Conservation (phyloP, 2,113 vertebrate species). For the Oplegnathus fasciatus region DNA sequence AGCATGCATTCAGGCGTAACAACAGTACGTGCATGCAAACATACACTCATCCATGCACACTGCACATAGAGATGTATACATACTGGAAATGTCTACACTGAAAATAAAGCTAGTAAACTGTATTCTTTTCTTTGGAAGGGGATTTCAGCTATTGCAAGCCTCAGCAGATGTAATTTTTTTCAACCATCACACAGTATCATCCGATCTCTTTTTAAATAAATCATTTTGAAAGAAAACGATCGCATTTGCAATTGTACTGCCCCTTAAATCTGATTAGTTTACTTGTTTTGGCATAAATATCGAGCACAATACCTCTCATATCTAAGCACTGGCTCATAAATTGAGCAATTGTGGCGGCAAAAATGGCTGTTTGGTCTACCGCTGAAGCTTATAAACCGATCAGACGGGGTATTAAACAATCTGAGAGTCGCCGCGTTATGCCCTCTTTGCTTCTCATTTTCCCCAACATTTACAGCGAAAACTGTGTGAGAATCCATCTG, state of each 20-base stretch:
- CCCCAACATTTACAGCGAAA: slow-evolving; percentile 71
- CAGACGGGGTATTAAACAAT: slow-evolving; percentile 68
- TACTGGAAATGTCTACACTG: slow-evolving; percentile 10
- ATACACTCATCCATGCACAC: slow-evolving; percentile 3
- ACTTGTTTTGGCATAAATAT: slow-evolving; percentile 77
- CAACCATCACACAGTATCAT: slow-evolving; percentile 67
- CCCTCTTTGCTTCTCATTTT: slow-evolving; percentile 76
- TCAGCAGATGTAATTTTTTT: slow-evolving; percentile 29
- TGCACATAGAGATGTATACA: not conserved
- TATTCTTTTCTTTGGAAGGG: slow-evolving; percentile 52
- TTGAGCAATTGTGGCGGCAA: slow-evolving; percentile 69
- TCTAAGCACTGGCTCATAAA: slow-evolving; percentile 70
- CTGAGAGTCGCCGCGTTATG: slow-evolving; percentile 59
- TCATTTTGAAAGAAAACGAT: slow-evolving; percentile 58
- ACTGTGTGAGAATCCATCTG: slow-evolving; percentile 47
- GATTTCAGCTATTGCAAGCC: slow-evolving; percentile 28
- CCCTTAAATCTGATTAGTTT: slow-evolving; percentile 78
- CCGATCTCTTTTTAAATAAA: slow-evolving; percentile 66
- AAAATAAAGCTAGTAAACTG: slow-evolving; percentile 49
- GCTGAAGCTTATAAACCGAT: slow-evolving; percentile 70
- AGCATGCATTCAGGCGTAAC: slow-evolving; percentile 29
- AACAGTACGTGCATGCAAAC: slow-evolving; percentile 14
- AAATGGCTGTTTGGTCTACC: slow-evolving; percentile 74
- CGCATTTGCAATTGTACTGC: slow-evolving; percentile 53
- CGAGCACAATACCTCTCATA: slow-evolving; percentile 60